Evolutionary conservation across 2,888 invertebrate species (phyloP), one percentile per base, ranked within the genome.

Genomic region (Rhamphomyia laevipes): DNA sequence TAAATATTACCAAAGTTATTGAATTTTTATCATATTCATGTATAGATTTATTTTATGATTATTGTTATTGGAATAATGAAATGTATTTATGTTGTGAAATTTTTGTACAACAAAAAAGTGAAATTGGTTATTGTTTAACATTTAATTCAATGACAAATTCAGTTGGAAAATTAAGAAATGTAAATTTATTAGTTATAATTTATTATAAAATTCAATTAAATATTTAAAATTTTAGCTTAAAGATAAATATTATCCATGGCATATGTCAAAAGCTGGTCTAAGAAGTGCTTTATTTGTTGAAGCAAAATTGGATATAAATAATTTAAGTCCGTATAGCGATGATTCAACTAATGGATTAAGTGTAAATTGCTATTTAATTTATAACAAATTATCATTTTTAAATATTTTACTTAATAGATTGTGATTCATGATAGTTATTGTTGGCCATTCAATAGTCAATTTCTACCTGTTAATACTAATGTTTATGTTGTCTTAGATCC

Each of bases 41-140:
- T 51, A 59, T 68, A 21, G 73, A 73, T 17, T 55, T 74, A 2
- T 59, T 74, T 33, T 56, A 55, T 7, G 43, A 49, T 0, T 51
- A 55, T 3, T 75, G 74, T 50, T 61, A 57, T 57, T 75, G 74
- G 73, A 63, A 72, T 0, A 63, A 64, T 43, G 47, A 56, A 16
- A 47, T 57, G 15, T 62, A 67, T 37, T 56, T 71, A 30, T 75
- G 75, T 45, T 74, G 74, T 53, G 63, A 68, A 2, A 58, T 65
- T 16, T 73, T 74, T 49, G 59, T 69, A 38, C 48, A 63, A 17
- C 74, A 74, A 51, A 67, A 64, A 47, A 71, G 72, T 0, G 73
- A 74, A 55, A 64, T 60, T 46, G 74, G 74, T 1, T 59, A 65
- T 30, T 75, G 74, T 53, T 66, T 71, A 55, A 61, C 72, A 0